A percentile compares a stretch with the other conserved stretches of the same genome.
phyloP scores from a whole-genome alignment of 2,888 invertebrate species.

The Tenthredo amoena region DNA sequence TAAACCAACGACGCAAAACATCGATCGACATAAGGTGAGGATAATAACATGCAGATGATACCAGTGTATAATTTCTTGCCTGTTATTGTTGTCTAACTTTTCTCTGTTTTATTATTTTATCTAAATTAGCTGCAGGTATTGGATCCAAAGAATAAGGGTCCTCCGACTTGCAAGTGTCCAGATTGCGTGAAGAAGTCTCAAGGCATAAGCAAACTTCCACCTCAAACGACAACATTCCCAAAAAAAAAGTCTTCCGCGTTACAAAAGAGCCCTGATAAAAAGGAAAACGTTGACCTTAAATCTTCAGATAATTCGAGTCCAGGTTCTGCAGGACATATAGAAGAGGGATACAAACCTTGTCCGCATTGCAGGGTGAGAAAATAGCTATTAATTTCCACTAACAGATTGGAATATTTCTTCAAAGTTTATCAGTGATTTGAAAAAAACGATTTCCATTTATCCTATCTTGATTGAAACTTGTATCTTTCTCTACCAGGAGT shows the following conservation, averaged over 20 bases:
- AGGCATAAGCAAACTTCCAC: slow-evolving; percentile 63
- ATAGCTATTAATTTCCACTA: background rate
- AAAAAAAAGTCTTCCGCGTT: slow-evolving; percentile 59
- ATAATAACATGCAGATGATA: background rate
- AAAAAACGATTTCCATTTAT: background rate
- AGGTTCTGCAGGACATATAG: slow-evolving; percentile 15
- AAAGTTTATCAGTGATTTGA: background rate
- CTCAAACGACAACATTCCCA: slow-evolving; percentile 63
- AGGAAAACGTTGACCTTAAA: slow-evolving; percentile 61
- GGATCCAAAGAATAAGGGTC: slow-evolving; percentile 74
- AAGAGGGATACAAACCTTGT: slow-evolving; percentile 48
- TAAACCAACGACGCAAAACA: slow-evolving; percentile 66
- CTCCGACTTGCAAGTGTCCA: slow-evolving; percentile 73
- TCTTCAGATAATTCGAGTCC: slow-evolving; percentile 54
- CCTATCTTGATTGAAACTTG: background rate
- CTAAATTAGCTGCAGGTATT: slow-evolving; percentile 70
- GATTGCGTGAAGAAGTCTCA: slow-evolving; percentile 73
- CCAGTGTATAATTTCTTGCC: background rate
- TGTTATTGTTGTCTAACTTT: background rate
- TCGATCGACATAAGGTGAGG: slow-evolving; percentile 73
- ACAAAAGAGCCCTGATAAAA: slow-evolving; percentile 57
- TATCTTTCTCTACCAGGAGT: background rate
- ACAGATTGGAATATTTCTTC: background rate
- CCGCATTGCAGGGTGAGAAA: slow-evolving; percentile 42
- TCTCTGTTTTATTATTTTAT: background rate